Evolutionary conservation across 2,797 vertebrate genomes (phyloP), one percentile per base, ranked within the genome.

Genomic region (Telmatherina bonti): DNA sequence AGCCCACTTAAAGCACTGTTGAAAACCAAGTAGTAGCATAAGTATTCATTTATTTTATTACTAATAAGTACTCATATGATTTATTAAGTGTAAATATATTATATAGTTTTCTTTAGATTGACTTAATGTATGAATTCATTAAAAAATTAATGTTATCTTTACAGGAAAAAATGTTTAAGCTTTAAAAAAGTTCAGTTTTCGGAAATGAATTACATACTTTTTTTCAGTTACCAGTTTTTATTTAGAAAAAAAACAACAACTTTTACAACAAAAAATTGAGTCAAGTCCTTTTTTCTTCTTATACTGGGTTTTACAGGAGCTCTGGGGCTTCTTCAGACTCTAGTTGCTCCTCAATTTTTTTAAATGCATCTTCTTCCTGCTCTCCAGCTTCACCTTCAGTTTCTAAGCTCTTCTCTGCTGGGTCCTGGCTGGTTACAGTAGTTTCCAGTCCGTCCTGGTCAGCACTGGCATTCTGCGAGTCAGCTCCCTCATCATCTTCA

Each of bases 401-500:
- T 57, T 84, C 81, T n/a, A 30, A 43, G 4, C 13, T 59, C 13
- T 79, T 88, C 41, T 85, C 89, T 10, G 31, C 81, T 7, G 64
- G 88, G 35, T 71, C 89, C 60, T 88, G 89, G 72, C 79, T 90
- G 63, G 67, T 64, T 84, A 91, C 88, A 0, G 94, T 75, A 16
- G 88, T 92, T 4, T 94, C 94, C 56, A 96, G 58, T 13, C 89
- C 93, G 7, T 94, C 95, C 36, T 95, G 94, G 55, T 96, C 95
- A 26, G 86, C 81, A 24, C 91, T 93, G 77, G 93, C 91, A 35
- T 93, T 91, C 45, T 94, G 92, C 0, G 93, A 94, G 0, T 97
- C 97, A 1, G 92, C 94, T 70, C 96, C 95, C 24, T 97, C 96
- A 0, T 95, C 96, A 53, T 99, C 97, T 74, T 99, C 98, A 41